A percentile compares a stretch with the other conserved stretches of the same genome.
Evolutionary conservation across 2,888 invertebrate genomes (phyloP).

Genomic region (Lithodes maja): DNA sequence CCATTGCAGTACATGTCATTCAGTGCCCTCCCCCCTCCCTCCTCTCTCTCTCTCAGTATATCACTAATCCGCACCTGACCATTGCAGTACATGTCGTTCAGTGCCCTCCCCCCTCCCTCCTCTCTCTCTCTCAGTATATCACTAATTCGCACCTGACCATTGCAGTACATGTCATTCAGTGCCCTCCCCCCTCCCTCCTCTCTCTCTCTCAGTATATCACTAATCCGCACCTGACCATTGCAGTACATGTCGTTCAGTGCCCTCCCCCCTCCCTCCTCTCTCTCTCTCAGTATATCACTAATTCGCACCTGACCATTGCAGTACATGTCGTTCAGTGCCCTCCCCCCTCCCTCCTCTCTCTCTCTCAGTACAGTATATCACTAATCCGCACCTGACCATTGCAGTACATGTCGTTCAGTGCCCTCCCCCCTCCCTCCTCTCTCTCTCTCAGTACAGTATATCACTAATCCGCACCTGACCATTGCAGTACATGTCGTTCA

Average conservation of each 20-base stretch:
- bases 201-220: background rate
- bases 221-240: slow-evolving; percentile 5
- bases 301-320: background rate
- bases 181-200: background rate
- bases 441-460: background rate
- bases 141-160: background rate
- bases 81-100: background rate
- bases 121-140: background rate
- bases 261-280: slow-evolving; percentile 82
- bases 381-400: background rate
- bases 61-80: background rate
- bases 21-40: background rate
- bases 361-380: background rate
- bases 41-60: background rate
- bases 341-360: background rate
- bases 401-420: background rate
- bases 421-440: background rate
- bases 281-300: background rate
- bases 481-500: background rate
- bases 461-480: background rate
- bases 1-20: background rate
- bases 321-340: background rate
- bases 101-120: background rate
- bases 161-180: too few species aligned
- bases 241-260: slow-evolving; percentile 99